These are phyloP conservation scores for Archips xylosteana DNA, from an alignment of 2,888 invertebrate species.

Conservation along the genomic window DNA sequence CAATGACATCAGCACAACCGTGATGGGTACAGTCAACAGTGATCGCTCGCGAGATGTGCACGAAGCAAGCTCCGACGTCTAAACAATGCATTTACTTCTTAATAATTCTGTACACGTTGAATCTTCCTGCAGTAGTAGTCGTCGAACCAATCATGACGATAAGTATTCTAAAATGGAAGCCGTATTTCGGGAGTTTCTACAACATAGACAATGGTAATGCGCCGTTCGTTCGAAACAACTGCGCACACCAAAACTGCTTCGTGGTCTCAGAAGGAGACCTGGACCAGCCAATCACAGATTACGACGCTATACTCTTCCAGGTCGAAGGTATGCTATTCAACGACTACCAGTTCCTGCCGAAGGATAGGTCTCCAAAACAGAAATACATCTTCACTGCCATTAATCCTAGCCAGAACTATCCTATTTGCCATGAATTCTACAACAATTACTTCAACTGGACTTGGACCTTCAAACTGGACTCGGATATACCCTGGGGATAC, in stretches of 20 bases:
- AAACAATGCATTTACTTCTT: not conserved
- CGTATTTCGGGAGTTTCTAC: not conserved
- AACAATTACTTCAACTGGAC: slow-evolving; percentile 12
- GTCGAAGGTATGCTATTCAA: not conserved
- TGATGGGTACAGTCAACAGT: not conserved
- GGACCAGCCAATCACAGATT: not conserved
- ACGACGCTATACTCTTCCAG: not conserved
- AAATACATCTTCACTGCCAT: not conserved
- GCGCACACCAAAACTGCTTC: slow-evolving; percentile 1
- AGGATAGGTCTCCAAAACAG: not conserved
- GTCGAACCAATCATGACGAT: not conserved
- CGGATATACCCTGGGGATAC: slow-evolving; percentile 3
- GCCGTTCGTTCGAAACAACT: not conserved
- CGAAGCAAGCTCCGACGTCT: not conserved
- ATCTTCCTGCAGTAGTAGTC: not conserved
- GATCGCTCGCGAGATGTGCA: not conserved
- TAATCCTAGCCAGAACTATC: not conserved
- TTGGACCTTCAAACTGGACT: not conserved
- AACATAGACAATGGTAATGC: not conserved
- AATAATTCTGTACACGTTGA: not conserved
- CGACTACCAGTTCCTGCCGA: not conserved
- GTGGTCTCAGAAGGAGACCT: not conserved
- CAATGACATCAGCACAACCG: not conserved
- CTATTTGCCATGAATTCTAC: not conserved
- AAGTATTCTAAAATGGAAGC: slow-evolving; percentile 6